phyloP scores from a whole-genome alignment of 2,113 vertebrate genomes.

The Rhinogobius similis region DNA sequence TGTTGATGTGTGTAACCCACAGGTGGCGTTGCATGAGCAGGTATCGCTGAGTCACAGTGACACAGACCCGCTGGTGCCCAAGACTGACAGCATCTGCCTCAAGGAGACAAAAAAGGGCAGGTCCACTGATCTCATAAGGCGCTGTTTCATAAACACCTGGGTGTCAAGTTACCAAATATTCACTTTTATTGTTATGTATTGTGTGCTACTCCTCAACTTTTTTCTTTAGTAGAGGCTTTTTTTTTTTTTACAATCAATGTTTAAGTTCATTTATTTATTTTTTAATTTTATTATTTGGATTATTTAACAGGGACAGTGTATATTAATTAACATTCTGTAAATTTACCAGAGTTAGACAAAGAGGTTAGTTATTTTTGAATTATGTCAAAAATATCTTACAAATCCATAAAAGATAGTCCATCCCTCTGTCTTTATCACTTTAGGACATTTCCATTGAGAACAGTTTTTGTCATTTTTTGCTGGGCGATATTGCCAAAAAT shows the following conservation, averaged over 20 bases:
- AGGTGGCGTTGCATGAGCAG: constrained; percentile 25
- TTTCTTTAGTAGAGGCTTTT: neutral
- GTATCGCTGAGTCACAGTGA: constrained; percentile 52
- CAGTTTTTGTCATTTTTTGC: too few relatives aligned
- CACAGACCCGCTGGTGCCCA: constrained; percentile 46
- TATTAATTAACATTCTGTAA: too few relatives aligned
- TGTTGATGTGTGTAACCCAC: constrained; percentile 16
- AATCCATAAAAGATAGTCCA: neutral
- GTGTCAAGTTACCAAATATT: neutral
- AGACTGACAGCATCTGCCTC: constrained; percentile 45
- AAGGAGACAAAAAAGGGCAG: constrained; percentile 19
- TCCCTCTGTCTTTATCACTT: neutral
- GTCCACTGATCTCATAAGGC: constrained; percentile 14
- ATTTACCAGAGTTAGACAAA: too few relatives aligned
- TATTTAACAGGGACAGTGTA: too few relatives aligned
- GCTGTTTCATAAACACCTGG: constrained; percentile 56
- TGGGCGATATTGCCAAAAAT: too few relatives aligned
- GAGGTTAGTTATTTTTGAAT: neutral
- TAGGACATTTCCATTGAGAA: too few relatives aligned
- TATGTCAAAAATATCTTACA: neutral
- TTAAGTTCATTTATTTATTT: too few relatives aligned
- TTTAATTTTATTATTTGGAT: too few relatives aligned
- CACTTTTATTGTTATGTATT: neutral
- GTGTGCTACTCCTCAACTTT: neutral
- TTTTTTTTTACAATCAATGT: too few relatives aligned